Base-by-base conservation (phyloP, 2,113 vertebrate species). In the Eublepharis macularius region DNA sequence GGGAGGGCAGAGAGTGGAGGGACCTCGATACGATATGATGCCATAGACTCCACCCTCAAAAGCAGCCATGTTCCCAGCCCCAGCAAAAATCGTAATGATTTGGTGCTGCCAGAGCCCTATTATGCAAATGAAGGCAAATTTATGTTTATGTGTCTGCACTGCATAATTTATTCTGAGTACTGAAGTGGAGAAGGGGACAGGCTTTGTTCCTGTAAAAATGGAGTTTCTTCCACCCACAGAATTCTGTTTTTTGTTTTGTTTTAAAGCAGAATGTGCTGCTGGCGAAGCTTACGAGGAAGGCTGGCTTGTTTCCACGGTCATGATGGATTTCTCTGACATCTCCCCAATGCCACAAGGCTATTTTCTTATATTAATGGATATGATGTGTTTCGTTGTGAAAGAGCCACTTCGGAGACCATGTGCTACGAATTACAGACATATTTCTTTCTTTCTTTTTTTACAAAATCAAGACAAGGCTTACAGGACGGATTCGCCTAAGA, bases 351-450 rank as follows among this genome's bases (percentile, higher is more conserved):
- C 63, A 84, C 74, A 77, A 69, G 83, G 83, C 74, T 77, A 69
- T 84, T 68, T 84, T 84, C 74, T 77, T 84, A 77, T 77, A 84
- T 68, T 77, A 84, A 51, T 77, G 83, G 63, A 24, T 39, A 51
- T 77, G 83, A 69, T 84, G 74, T 77, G 63, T 84, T 63, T 84
- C 65, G 41, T 77, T 84, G 74, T 54, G 83, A 84, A 84, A 77
- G 49, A 45, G 39, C 74, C 57, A 12, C 76, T 34, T 69, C 32
- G 34, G 69, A 72, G 69, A 82, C 63, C 83, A 69, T 84, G 65
- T 84, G 83, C 74, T 77, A 77, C 16, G 39, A 68, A 84, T 84
- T 84, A 84, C 26, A 17, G 26, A 5, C 12, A 49, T 41, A n/a
- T 54, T 54, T 60, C 16, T 19, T 54, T 63, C 60, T 14, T 9